phyloP scores from a whole-genome alignment of 1,140 invertebrate genomes.

The Planococcus citri region DNA sequence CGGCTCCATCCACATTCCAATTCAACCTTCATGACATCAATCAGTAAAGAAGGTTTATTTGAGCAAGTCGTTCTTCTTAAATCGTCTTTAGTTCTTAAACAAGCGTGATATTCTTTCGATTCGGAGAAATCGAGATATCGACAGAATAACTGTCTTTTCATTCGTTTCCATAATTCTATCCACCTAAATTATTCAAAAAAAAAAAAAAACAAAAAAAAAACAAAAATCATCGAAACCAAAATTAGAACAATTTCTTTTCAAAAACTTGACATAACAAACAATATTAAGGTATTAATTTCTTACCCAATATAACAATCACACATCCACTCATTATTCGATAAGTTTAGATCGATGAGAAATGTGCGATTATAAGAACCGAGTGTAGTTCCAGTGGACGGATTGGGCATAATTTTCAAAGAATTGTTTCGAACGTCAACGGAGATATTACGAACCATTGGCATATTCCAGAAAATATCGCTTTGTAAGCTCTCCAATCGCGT shows the following conservation, averaged over 20 bases:
- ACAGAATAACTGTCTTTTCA: slow-evolving; percentile 65
- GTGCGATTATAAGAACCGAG: slow-evolving; percentile 55
- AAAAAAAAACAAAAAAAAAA: no score
- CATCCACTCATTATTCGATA: slow-evolving; percentile 54
- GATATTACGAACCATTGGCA: slow-evolving; percentile 54
- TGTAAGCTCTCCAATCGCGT: slow-evolving; percentile 50
- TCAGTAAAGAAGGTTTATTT: background rate
- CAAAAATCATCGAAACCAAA: background rate
- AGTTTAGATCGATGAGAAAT: slow-evolving; percentile 57
- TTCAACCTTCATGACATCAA: background rate
- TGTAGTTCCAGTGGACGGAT: slow-evolving; percentile 58
- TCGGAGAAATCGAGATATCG: background rate
- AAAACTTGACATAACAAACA: no score
- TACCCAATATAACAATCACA: slow-evolving; percentile 78
- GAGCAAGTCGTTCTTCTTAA: background rate
- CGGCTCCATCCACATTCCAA: slow-evolving; percentile 5
- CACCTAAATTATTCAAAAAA: slow-evolving; percentile 44
- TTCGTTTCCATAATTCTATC: slow-evolving; percentile 74
- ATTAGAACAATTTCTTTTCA: no score
- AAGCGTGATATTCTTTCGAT: background rate
- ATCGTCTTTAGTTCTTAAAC: background rate
- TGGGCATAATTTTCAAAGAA: slow-evolving; percentile 53
- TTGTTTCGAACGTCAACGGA: slow-evolving; percentile 56
- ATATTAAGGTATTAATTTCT: slow-evolving; percentile 29
- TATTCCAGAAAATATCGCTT: slow-evolving; percentile 48